Evolutionary conservation across 1,140 invertebrate genomes (phyloP), one percentile per base, ranked within the genome.

Genomic region (Drosophila rufa): DNA sequence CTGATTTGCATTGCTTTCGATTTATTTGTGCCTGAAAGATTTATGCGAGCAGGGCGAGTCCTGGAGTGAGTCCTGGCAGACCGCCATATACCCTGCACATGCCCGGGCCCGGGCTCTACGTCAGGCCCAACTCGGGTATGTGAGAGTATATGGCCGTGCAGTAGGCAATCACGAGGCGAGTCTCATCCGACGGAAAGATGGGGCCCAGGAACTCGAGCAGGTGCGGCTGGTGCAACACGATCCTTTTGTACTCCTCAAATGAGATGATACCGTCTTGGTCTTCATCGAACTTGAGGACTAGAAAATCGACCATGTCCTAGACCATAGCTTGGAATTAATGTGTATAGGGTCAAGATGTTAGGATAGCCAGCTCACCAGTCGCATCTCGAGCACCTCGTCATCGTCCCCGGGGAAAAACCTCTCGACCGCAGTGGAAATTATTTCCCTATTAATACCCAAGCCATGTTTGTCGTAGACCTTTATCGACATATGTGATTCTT

Each of bases 1-100:
- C 65, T 70, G 57, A 69, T 78, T 89, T 84, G 77, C 85, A 84
- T 75, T 84, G 84, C 77, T 79, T 84, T 89, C 85, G 77, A 89
- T 87, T 84, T 87, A 84, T 87, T 87, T 83, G 67, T 56, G 48
- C 67, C 67, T 68, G 42, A 68, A 70, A 70, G 67, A 70, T 70
- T 70, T 70, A 70, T 70, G 48, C 48, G 48, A 51, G 48, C 3
- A 33, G 30, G 56, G 30, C 30, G 30, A 5, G 51, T 55, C 33
- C 30, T 9, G 33, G 3, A 15, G 12, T 4, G 42, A 19, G 25
- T 51, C 48, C 48, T 77, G 74, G 57, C 75, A 69, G 43, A 69
- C 46, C 45, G 65, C 75, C 65, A 77, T 15, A 68, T n/a, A 68
- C 40, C 40, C 36, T 19, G 9, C 33, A 19, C 46, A 69, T 36